These are phyloP conservation scores for Cheilosia variabilis DNA, from an alignment of 2,888 invertebrate species.

Conservation along the genomic window DNA sequence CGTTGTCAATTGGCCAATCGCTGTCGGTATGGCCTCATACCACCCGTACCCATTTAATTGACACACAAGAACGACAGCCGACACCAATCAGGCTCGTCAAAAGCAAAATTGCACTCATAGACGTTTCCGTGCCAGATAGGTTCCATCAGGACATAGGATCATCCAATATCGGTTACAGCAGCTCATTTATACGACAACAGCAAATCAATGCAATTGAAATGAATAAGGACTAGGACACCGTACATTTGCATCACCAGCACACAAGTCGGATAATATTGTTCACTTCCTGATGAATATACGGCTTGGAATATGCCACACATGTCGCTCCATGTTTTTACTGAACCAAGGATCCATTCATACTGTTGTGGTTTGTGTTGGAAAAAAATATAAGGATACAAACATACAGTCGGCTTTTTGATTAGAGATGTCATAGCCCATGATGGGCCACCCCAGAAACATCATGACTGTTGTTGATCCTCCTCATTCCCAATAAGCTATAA, in stretches of 20 bases:
- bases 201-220: conserved; percentile 34
- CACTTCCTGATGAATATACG: conserved; percentile 37
- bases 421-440: conserved; percentile 55
- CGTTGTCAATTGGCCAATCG: conserved; percentile 19
- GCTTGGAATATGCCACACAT: neutral
- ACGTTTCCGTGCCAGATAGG: conserved; percentile 3
- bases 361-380: neutral
- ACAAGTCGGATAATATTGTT: conserved; percentile 1
- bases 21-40: neutral
- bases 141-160: conserved; percentile 1
- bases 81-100: conserved; percentile 23
- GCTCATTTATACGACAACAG: neutral
- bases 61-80: conserved; percentile 3
- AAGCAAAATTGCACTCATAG: neutral
- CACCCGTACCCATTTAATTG: conserved; percentile 24
- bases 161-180: conserved; percentile 5
- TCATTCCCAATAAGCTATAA: neutral
- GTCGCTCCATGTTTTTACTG: neutral
- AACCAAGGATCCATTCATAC: conserved; percentile 5
- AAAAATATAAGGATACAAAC: conserved; percentile 5
- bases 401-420: conserved; percentile 42
- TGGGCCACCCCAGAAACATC: conserved; percentile 21
- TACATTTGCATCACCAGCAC: neutral
- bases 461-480: conserved; percentile 9
- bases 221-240: neutral